Evolutionary conservation across 2,888 invertebrate genomes (phyloP).

Genomic region (Azorinus chamasolen): DNA sequence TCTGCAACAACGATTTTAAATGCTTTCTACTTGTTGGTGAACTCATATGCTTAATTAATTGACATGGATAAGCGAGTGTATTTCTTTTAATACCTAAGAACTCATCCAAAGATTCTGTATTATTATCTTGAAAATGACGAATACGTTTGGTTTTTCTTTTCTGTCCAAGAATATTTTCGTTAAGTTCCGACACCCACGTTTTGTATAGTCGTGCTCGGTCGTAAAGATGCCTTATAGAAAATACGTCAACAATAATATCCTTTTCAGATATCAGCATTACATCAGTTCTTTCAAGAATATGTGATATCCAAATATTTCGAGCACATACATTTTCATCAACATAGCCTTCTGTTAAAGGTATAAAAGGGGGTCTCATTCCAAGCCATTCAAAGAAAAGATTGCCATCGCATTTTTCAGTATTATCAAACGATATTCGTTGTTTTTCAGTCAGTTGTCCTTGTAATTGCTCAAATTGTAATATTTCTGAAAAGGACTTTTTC

Average conservation of each 20-base stretch:
- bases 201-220: constrained; percentile 60
- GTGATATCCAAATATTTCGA: constrained; percentile 31
- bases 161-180: background rate
- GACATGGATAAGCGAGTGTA: no score
- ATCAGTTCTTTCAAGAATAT: constrained; percentile 30
- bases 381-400: constrained; percentile 41
- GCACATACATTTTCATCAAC: background rate
- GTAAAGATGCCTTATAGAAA: background rate
- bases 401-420: background rate
- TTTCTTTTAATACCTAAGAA: no score
- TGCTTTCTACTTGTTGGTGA: no score
- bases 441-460: constrained; percentile 47
- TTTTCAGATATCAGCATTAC: constrained; percentile 5
- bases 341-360: background rate
- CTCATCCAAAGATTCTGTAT: no score
- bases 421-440: constrained; percentile 48
- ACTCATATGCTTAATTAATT: no score
- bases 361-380: background rate
- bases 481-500: constrained; percentile 47
- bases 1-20: no score
- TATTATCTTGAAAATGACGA: no score
- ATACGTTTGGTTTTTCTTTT: no score
- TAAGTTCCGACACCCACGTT: constrained; percentile 40
- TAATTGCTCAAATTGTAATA: constrained; percentile 46
- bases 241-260: no score